Conservation (phyloP, 2,797 vertebrate species). For the Lacerta agilis region DNA sequence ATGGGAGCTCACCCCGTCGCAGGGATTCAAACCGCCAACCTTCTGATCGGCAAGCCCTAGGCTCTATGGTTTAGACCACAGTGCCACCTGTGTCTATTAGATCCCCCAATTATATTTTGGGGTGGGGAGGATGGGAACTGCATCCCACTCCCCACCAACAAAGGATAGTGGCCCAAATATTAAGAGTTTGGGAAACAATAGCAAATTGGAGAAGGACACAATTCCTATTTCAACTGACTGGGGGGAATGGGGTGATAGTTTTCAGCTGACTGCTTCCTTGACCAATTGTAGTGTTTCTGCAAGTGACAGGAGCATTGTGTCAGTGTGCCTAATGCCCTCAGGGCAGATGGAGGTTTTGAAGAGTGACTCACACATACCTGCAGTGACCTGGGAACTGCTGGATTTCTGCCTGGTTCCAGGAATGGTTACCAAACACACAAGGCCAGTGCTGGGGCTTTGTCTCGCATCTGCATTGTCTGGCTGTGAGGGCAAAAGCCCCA, state of each 20-base stretch:
- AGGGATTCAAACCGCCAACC: too few species aligned
- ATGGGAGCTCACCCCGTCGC: too few species aligned
- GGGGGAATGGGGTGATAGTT: background rate
- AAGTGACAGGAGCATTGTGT: background rate
- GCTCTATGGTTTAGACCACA: too few species aligned
- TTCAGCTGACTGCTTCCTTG: background rate
- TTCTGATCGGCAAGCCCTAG: too few species aligned
- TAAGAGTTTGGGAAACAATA: background rate
- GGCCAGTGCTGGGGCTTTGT: background rate
- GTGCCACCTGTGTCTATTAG: too few species aligned
- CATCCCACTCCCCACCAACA: too few species aligned
- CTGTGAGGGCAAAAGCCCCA: background rate
- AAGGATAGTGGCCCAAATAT: background rate
- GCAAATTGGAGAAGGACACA: background rate
- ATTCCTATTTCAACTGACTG: background rate
- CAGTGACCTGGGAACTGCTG: background rate
- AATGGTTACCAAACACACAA: background rate
- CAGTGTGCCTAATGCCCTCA: background rate
- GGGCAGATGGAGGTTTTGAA: background rate
- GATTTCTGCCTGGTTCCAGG: too few species aligned
- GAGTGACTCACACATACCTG: background rate
- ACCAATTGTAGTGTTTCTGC: background rate
- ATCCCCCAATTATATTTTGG: background rate
- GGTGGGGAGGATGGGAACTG: too few species aligned
- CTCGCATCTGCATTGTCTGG: too few species aligned